Evolutionary conservation across 2,113 vertebrate genomes (phyloP).

Genomic region (Pitta sordida): DNA sequence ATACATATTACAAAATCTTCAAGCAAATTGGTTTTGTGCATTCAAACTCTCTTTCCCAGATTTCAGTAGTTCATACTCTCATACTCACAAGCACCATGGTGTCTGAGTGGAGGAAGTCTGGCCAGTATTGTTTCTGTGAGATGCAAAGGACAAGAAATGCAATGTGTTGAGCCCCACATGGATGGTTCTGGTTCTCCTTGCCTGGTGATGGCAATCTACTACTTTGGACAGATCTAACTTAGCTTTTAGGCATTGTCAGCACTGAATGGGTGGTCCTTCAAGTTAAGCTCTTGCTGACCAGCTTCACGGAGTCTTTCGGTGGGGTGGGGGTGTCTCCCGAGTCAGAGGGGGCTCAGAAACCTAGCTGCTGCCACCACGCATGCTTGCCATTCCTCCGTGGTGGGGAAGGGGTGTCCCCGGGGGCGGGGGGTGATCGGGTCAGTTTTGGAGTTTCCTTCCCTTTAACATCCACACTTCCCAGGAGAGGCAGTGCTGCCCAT

Average conservation of each 20-base stretch:
- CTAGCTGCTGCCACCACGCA: no score
- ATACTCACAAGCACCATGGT: neutral
- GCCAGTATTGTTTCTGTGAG: neutral
- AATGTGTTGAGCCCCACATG: neutral
- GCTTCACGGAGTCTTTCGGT: neutral
- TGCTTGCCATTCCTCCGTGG: no score
- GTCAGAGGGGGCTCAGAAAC: no score
- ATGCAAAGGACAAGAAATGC: neutral
- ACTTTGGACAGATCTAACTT: neutral
- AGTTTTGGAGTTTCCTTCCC: no score
- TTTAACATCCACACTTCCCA: no score
- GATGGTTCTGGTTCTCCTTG: neutral
- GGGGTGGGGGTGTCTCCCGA: fast-evolving
- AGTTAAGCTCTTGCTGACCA: neutral
- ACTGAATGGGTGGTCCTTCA: neutral
- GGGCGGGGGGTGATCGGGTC: no score
- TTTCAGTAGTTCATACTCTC: neutral
- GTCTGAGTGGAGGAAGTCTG: neutral
- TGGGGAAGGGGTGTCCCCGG: no score
- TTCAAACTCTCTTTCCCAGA: neutral
- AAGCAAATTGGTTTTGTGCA: neutral
- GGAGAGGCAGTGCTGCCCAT: no score
- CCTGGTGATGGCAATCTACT: neutral
- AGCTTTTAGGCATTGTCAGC: neutral
- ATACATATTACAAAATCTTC: neutral